These are phyloP conservation scores for Aptenodytes patagonicus DNA, from an alignment of 2,113 vertebrate species.

Conservation along the genomic window DNA sequence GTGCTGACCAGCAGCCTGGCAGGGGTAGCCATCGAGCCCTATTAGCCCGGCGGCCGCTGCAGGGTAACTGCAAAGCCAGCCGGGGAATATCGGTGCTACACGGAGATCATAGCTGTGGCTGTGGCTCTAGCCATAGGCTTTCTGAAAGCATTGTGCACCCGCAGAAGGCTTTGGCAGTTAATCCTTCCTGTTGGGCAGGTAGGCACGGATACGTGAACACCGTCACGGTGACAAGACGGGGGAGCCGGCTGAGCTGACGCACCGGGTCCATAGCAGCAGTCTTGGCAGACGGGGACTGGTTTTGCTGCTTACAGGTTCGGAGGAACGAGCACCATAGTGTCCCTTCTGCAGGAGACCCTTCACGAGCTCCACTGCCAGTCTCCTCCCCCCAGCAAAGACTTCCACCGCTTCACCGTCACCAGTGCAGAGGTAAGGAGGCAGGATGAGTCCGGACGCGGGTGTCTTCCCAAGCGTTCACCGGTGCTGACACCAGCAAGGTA, in stretches of 20 bases:
- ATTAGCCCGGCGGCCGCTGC: not conserved
- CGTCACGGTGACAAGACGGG: not conserved
- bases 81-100: not conserved
- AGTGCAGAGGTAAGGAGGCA: not conserved
- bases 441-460: too few relatives aligned
- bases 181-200: not conserved
- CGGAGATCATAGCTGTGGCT: not conserved
- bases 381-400: slow-evolving; percentile 26
- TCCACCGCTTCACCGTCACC: not conserved
- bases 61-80: not conserved
- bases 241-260: not conserved
- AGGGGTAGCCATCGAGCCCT: not conserved
- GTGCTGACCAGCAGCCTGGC: not conserved
- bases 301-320: not conserved
- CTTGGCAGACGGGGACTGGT: not conserved
- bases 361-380: not conserved
- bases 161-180: not conserved
- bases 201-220: not conserved
- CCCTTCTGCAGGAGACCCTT: not conserved
- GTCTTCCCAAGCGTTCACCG: not conserved
- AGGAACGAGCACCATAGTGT: not conserved
- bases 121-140: not conserved
- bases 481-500: not conserved
- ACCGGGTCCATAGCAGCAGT: not conserved
- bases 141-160: not conserved